These are phyloP conservation scores for Tetranychus piercei DNA, from an alignment of 2,888 invertebrate genomes.

Conservation along the genomic window DNA sequence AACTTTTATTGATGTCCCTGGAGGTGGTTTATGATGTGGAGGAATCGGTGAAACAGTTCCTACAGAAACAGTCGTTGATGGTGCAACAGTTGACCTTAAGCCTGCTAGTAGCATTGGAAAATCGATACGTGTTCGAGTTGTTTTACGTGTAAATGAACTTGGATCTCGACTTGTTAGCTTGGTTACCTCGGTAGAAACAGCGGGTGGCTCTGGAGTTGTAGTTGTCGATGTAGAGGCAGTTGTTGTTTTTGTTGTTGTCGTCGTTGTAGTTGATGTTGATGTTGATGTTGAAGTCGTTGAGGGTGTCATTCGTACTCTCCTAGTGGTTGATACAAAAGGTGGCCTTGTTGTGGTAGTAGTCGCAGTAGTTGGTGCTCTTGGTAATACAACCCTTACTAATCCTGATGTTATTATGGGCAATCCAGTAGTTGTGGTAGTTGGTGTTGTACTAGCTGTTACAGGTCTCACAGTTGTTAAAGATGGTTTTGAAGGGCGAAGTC, in stretches of 20 bases:
- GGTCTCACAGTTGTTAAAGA: not conserved
- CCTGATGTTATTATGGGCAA: no score
- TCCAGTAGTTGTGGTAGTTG: not conserved
- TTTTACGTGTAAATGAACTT: not conserved
- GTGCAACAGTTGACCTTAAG: not conserved
- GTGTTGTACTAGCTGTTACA: not conserved
- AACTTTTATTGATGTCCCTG: not conserved
- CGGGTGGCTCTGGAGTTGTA: not conserved
- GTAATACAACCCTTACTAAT: no score
- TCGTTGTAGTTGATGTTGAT: not conserved
- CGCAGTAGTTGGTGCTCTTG: no score
- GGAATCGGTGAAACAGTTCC: not conserved
- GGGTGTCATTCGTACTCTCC: not conserved
- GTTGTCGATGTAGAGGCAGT: not conserved
- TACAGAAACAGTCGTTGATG: not conserved
- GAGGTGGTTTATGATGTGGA: not conserved
- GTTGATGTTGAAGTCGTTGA: not conserved
- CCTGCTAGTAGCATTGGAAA: not conserved
- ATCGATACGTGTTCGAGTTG: not conserved
- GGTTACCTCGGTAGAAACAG: not conserved
- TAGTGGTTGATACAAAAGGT: no score
- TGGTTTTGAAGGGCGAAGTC: not conserved
- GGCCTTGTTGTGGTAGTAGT: no score
- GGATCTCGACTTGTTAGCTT: not conserved
- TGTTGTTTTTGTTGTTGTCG: not conserved